Base-by-base conservation (phyloP, 2,113 vertebrate species). In the Cottus gobio region DNA sequence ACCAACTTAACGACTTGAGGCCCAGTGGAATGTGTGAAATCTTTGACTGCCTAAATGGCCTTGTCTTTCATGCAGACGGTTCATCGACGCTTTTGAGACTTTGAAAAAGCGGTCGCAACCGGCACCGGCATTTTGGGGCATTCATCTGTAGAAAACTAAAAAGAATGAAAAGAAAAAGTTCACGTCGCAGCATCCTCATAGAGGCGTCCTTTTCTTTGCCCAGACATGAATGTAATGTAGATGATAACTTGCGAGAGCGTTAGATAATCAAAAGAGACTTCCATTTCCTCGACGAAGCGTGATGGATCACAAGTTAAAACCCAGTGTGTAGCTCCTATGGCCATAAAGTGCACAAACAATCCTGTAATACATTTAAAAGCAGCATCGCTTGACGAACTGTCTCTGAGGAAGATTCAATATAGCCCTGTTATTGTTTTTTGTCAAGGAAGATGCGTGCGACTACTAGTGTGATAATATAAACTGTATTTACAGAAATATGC, bases 81-180 rank as follows among this genome's bases (percentile, higher is more conserved):
- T 80, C 52, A 68, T 1, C n/a, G n/a, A n/a, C n/a, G n/a, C n/a
- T n/a, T n/a, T n/a, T 62, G 64, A 71, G 37, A 37, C 4, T 7
- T n/a, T n/a, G n/a, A n/a, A n/a, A n/a, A n/a, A n/a, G 61, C n/a
- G 8, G 60, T 74, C 12, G 5, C 26, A 60, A 50, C 9, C 6
- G n/a, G 44, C 22, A 31, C 1, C 39, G 24, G 20, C 58, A 69
- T 69, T 69, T 30, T 20, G n/a, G 22, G 26, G 16, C 20, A 13
- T 72, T 77, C 69, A 64, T 73, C 37, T 63, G 46, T 46, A 71
- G 70, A 30, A 70, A 28, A 13, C 10, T 6, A 44, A 56, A 56
- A 56, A 46, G 20, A 54, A 36, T 22, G 28, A 39, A 5, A 10
- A 20, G 20, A 50, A 50, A 50, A 7, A 9, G 22, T 50, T 22